A percentile compares a stretch with the other conserved stretches of the same genome.
These are phyloP conservation scores for Myoxocephalus aenaeus DNA, from an alignment of 2,797 vertebrate genomes.

Conservation along the genomic window DNA sequence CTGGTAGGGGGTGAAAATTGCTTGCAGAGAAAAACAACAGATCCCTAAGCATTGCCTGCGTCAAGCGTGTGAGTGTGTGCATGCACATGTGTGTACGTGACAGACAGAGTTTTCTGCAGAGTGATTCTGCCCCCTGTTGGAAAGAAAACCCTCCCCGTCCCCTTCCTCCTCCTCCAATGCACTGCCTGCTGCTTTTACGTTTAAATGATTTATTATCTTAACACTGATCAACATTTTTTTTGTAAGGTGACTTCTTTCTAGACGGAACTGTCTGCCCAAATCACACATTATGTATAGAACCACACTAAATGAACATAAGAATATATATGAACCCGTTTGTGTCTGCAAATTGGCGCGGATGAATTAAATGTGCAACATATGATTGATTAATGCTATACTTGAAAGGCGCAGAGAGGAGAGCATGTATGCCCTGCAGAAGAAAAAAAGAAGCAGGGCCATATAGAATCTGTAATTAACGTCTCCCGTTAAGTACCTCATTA, in stretches of 20 bases:
- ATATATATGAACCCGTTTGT: background rate
- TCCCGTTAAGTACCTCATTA: slow-evolving; percentile 73
- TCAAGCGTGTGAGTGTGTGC: background rate
- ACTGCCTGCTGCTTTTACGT: slow-evolving; percentile 6
- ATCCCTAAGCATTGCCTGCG: background rate
- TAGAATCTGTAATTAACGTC: slow-evolving; percentile 74
- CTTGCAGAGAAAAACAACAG: slow-evolving; percentile 43
- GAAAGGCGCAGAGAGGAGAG: slow-evolving; percentile 23
- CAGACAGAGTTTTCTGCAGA: slow-evolving; percentile 25
- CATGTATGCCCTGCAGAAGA: slow-evolving; percentile 62
- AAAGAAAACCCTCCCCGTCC: slow-evolving; percentile 6
- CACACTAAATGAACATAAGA: background rate
- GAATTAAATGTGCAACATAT: slow-evolving; percentile 36
- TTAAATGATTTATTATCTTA: slow-evolving; percentile 20
- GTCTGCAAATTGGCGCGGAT: background rate
- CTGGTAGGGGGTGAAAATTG: slow-evolving; percentile 49
- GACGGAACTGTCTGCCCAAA: background rate
- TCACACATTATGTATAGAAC: background rate
- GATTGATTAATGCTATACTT: slow-evolving; percentile 51
- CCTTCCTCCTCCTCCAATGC: background rate
- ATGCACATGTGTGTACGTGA: background rate
- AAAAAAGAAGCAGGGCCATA: slow-evolving; percentile 45
- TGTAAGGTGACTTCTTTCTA: background rate
- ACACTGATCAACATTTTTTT: background rate
- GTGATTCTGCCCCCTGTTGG: slow-evolving; percentile 80